A percentile compares a stretch with the other conserved stretches of the same genome.
phyloP scores from a whole-genome alignment of 2,797 vertebrate genomes.

The Percopsis omiscomaycus region DNA sequence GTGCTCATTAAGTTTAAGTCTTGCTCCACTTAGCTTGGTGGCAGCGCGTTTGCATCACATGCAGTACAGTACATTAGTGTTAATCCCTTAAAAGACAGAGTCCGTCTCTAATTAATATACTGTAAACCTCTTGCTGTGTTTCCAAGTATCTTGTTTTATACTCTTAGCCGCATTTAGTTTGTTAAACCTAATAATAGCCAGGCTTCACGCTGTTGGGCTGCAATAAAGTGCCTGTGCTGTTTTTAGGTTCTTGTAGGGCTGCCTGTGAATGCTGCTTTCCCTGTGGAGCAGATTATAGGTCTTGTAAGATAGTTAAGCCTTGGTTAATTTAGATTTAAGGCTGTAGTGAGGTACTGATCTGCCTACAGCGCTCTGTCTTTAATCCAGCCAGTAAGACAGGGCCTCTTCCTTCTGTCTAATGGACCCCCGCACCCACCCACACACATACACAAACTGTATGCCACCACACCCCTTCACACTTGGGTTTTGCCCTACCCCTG shows the following conservation, averaged over 20 bases:
- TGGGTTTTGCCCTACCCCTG: conserved; percentile 15
- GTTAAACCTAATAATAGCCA: conserved; percentile 35
- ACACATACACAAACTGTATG: conserved; percentile 29
- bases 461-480: conserved; percentile 23
- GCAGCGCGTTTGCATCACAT: conserved; percentile 15
- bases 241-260: conserved; percentile 51
- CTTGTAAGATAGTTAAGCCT: conserved; percentile 68
- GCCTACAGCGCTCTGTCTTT: conserved; percentile 65
- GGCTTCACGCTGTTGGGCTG: conserved; percentile 41
- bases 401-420: conserved; percentile 40
- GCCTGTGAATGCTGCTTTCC: conserved; percentile 63
- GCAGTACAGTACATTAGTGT: conserved; percentile 11
- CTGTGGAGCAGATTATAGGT: conserved; percentile 71
- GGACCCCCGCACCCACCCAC: conserved; percentile 3
- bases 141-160: conserved; percentile 2
- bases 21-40: conserved; percentile 6
- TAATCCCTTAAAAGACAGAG: conserved; percentile 18
- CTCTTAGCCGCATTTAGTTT: conserved; percentile 25
- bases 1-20: conserved; percentile 5
- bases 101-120: background rate
- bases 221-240: conserved; percentile 51
- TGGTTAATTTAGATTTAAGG: conserved; percentile 77
- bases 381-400: conserved; percentile 68
- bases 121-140: conserved; percentile 3
- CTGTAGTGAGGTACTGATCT: conserved; percentile 74